phyloP scores from a whole-genome alignment of 2,888 invertebrate genomes.

The Gastrophysa polygoni region DNA sequence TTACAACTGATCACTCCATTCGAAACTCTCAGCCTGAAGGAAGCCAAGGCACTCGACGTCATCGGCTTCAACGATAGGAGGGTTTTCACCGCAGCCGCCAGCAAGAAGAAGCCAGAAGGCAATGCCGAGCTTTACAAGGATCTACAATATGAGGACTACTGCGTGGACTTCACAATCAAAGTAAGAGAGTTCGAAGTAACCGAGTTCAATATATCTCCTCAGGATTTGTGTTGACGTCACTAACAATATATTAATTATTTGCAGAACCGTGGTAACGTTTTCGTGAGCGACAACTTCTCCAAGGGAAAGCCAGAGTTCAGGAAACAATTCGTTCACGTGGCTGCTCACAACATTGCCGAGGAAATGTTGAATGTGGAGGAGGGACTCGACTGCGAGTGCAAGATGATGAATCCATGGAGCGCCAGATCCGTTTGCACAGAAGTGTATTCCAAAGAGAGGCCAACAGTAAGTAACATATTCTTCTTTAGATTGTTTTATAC shows the following conservation, averaged over 20 bases:
- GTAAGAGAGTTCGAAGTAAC: no score
- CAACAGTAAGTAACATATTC: conserved; percentile 22
- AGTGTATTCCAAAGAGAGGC: conserved; percentile 44
- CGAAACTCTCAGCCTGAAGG: conserved; percentile 61
- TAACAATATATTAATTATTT: conserved; percentile 37
- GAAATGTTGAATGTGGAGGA: conserved; percentile 54
- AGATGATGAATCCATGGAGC: conserved; percentile 38
- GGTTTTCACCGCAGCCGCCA: conserved; percentile 69
- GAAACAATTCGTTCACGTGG: conserved; percentile 67
- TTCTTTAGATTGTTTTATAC: background rate
- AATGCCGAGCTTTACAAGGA: conserved; percentile 63
- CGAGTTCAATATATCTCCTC: no score
- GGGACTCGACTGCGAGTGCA: conserved; percentile 60
- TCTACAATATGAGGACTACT: conserved; percentile 66
- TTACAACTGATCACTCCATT: conserved; percentile 68
- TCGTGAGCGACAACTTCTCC: conserved; percentile 67
- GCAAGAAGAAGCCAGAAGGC: conserved; percentile 67
- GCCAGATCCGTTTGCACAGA: conserved; percentile 50
- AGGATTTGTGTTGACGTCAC: no score
- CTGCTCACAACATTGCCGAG: conserved; percentile 59
- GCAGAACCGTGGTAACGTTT: conserved; percentile 69
- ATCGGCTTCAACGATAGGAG: conserved; percentile 67
- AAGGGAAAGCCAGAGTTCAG: conserved; percentile 62
- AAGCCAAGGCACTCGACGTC: conserved; percentile 64
- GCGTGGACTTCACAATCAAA: conserved; percentile 69